Base-by-base conservation (phyloP, 2,888 invertebrate species). In the Pecten maximus region DNA sequence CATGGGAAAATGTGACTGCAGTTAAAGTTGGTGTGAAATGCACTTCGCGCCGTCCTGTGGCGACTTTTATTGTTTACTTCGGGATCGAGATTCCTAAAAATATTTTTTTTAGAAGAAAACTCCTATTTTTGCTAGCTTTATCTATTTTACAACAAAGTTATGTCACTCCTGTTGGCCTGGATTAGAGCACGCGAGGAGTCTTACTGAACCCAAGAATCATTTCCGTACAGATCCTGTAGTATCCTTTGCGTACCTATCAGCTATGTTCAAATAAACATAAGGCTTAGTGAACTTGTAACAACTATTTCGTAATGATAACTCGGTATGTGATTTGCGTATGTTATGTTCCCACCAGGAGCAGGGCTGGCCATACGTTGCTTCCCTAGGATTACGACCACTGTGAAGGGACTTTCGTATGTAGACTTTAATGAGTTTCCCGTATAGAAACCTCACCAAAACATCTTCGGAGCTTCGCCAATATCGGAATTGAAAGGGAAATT, bases 401-500 rank as follows among this genome's bases (percentile, higher is more conserved):
- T 35, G 35, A 60, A 8, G 60, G 1, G 23, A 60, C 60, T 60
- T 60, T 60, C 60, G 0, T 60, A 60, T 60, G 60, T 23, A 8
- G n/a, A 23, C 35, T 74, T 74, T 74, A 74, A 74, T 35, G 35
- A 35, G 74, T 10, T 74, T 35, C 28, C 50, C 50, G 12, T 2
- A 28, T 74, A 74, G 23, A 35, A 74, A 35, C 10, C 28, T 74
- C 3, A 35, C 74, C 1, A 35, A 74, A 74, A 74, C 74, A 74
- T 10, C 35, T 35, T 12, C 74, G 74, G 74, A 74, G 19, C 74
- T 28, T 28, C 35, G 74, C 74, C 74, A 74, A 74, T 74, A 74
- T 74, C 74, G 74, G 35, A 74, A 74, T 74, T 74, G 74, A 74
- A 74, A 74, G 35, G 10, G 28, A 74, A 74, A 74, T 74, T 74